Conservation (phyloP, 1,140 invertebrate genomes). For the Drosophila biarmipes region DNA sequence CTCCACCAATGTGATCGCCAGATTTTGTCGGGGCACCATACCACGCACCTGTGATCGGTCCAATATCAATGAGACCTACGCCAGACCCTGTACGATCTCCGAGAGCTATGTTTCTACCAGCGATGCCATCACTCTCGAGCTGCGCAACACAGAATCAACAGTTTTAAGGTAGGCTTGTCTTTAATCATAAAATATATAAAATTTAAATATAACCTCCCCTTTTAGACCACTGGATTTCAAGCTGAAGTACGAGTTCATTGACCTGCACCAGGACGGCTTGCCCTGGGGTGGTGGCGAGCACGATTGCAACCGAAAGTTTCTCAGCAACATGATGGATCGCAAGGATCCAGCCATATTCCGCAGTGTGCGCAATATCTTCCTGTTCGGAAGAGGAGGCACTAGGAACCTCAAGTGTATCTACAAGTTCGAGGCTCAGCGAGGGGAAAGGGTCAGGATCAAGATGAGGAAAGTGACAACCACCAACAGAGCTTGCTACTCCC, state of each 20-base stretch:
- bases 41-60: constrained; percentile 91
- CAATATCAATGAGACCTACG: constrained; percentile 82
- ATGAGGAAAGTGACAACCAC: constrained; percentile 88
- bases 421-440: constrained; percentile 92
- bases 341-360: constrained; percentile 87
- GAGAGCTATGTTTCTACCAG: constrained; percentile 93
- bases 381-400: constrained; percentile 93
- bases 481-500: constrained; percentile 88
- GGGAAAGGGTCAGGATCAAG: constrained; percentile 90
- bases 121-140: constrained; percentile 91
- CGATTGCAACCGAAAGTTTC: constrained; percentile 86
- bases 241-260: constrained; percentile 95
- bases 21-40: constrained; percentile 91
- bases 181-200: background rate
- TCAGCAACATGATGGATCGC: constrained; percentile 87
- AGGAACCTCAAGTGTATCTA: constrained; percentile 93
- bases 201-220: constrained; percentile 67
- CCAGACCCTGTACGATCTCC: constrained; percentile 90
- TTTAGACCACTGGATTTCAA: constrained; percentile 90
- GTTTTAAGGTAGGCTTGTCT: constrained; percentile 86
- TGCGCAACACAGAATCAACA: constrained; percentile 92
- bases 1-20: constrained; percentile 90
- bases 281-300: constrained; percentile 87
- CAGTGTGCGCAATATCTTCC: constrained; percentile 91
- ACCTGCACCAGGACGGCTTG: constrained; percentile 93